phyloP scores from a whole-genome alignment of 2,797 vertebrate genomes.

The Neoniphon sammara region DNA sequence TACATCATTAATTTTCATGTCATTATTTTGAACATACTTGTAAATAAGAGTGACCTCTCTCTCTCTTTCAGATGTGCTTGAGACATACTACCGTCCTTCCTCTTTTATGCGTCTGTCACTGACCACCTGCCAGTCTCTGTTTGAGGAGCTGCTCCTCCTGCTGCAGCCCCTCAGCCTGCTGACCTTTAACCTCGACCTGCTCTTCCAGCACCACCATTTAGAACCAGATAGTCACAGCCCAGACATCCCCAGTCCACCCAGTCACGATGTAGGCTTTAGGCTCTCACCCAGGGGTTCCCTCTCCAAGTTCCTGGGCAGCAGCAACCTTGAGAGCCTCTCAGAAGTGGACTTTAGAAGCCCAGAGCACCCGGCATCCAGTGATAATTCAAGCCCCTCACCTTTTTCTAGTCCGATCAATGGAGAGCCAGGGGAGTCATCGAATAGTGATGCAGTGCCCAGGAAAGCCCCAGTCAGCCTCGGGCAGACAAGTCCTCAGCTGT shows the following conservation, averaged over 20 bases:
- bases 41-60: slow-evolving; percentile 18
- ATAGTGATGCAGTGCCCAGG: slow-evolving; percentile 36
- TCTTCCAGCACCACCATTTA: slow-evolving; percentile 94
- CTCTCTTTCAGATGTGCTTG: slow-evolving; percentile 85
- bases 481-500: slow-evolving; percentile 80
- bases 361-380: slow-evolving; percentile 44
- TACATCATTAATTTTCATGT: neutral
- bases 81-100: slow-evolving; percentile 85
- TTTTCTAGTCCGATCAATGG: slow-evolving; percentile 38
- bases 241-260: slow-evolving; percentile 62
- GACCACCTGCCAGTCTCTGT: slow-evolving; percentile 83
- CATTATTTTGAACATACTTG: neutral
- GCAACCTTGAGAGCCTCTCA: slow-evolving; percentile 72
- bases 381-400: slow-evolving; percentile 28
- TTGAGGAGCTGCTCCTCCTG: slow-evolving; percentile 91
- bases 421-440: slow-evolving; percentile 36
- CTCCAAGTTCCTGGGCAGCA: slow-evolving; percentile 46
- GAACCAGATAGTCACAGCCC: slow-evolving; percentile 77
- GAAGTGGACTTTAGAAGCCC: slow-evolving; percentile 65
- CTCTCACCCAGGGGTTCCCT: slow-evolving; percentile 48
- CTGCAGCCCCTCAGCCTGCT: slow-evolving; percentile 94
- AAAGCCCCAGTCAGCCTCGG: slow-evolving; percentile 43
- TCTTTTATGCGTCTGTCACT: slow-evolving; percentile 90
- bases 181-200: slow-evolving; percentile 94
- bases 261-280: slow-evolving; percentile 64